These are phyloP conservation scores for Rotaria sp. DNA, from an alignment of 2,888 invertebrate species.

Conservation along the genomic window DNA sequence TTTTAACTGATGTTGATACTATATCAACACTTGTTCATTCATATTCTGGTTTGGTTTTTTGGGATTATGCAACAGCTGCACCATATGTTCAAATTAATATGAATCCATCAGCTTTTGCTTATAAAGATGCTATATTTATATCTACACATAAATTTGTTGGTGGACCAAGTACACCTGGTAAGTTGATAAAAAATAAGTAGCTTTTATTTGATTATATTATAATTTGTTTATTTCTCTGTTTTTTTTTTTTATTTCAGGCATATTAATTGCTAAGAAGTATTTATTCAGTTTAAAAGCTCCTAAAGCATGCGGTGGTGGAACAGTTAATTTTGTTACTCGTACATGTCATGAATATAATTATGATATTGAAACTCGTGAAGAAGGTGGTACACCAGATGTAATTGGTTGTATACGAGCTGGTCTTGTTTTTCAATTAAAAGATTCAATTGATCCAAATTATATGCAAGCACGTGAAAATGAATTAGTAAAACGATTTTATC, in stretches of 20 bases:
- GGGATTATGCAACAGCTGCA: conserved; percentile 79
- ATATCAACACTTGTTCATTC: conserved; percentile 73
- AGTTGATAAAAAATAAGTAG: neutral
- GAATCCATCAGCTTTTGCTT: conserved; percentile 69
- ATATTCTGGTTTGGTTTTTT: conserved; percentile 74
- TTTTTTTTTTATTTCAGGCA: conserved; percentile 54
- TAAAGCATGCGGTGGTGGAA: conserved; percentile 59
- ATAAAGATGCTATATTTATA: conserved; percentile 80
- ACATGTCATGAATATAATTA: conserved; percentile 42
- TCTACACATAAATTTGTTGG: conserved; percentile 83
- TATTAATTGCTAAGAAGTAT: conserved; percentile 64
- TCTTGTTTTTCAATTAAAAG: conserved; percentile 46
- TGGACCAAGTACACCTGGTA: conserved; percentile 71
- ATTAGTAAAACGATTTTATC: neutral
- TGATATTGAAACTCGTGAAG: conserved; percentile 46
- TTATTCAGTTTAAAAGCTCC: conserved; percentile 59
- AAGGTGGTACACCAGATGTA: conserved; percentile 48
- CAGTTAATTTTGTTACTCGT: conserved; percentile 59
- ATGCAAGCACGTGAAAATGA: neutral
- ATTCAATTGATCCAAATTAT: neutral
- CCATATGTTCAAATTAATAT: conserved; percentile 73
- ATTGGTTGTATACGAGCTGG: conserved; percentile 47
- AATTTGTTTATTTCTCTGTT: neutral
- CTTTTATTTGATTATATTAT: too few relatives aligned
- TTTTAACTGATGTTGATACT: conserved; percentile 73